phyloP scores from a whole-genome alignment of 2,113 vertebrate species.

The Salminus brasiliensis region DNA sequence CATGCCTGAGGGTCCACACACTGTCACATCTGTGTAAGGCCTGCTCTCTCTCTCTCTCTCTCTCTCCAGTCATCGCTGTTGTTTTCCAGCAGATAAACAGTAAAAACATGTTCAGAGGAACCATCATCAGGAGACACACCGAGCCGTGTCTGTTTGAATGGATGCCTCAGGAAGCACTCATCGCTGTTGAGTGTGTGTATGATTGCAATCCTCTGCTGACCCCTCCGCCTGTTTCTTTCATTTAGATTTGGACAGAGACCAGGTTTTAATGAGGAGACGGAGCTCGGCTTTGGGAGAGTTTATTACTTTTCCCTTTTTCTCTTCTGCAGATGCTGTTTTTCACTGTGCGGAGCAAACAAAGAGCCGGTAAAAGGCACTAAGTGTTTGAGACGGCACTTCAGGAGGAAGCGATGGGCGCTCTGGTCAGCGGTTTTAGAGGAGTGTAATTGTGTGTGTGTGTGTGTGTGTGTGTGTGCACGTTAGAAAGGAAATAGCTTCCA shows the following conservation, averaged over 20 bases:
- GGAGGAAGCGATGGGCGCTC: neutral
- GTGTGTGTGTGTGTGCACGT: neutral
- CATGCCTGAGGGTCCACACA: neutral
- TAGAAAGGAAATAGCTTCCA: conserved; percentile 14
- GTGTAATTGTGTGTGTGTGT: neutral
- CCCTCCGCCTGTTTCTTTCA: conserved; percentile 8
- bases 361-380: conserved; percentile 30
- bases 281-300: neutral
- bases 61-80: neutral
- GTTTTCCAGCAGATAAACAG: neutral
- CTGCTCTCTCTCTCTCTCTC: neutral
- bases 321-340: conserved; percentile 13
- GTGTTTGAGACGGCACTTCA: conserved; percentile 37
- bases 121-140: neutral
- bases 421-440: conserved; percentile 41
- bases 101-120: neutral
- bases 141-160: neutral
- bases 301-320: neutral
- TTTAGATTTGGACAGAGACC: conserved; percentile 35
- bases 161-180: neutral
- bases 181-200: neutral
- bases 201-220: neutral
- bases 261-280: conserved; percentile 33
- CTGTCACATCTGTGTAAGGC: neutral
- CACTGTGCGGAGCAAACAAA: neutral